A percentile compares a stretch with the other conserved stretches of the same genome.
These are phyloP conservation scores for Ailurus styani DNA, from an alignment of 2,113 vertebrate genomes.

Conservation along the genomic window DNA sequence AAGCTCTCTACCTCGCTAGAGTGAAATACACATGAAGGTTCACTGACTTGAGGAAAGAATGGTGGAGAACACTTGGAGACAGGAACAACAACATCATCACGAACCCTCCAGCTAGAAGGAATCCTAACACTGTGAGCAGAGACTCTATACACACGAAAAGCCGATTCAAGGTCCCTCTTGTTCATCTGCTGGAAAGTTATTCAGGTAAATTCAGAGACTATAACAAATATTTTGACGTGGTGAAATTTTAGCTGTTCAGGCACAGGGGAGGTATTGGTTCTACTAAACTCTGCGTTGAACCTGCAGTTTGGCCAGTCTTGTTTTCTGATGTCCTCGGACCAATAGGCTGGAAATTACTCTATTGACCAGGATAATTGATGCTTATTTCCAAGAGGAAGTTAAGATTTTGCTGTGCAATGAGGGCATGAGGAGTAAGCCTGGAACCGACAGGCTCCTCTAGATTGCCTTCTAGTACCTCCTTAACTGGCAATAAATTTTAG, in stretches of 20 bases:
- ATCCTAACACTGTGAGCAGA: not conserved
- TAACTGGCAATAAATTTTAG: not conserved
- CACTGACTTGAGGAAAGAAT: not conserved
- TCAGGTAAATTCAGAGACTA: not conserved
- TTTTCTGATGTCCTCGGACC: not conserved
- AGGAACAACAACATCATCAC: not conserved
- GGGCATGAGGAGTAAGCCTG: not conserved
- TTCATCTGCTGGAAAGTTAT: not conserved
- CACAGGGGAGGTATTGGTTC: rapidly evolving
- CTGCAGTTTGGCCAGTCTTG: not conserved
- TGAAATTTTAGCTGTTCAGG: not conserved
- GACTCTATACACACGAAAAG: not conserved
- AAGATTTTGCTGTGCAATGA: not conserved
- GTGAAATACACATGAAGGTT: not conserved
- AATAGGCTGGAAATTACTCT: not conserved
- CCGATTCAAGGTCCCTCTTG: not conserved
- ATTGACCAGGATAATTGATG: not conserved
- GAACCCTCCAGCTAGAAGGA: not conserved
- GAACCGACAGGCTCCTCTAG: not conserved
- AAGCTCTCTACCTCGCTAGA: not conserved
- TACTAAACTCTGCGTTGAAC: not conserved
- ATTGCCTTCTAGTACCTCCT: not conserved
- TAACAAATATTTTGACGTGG: not conserved
- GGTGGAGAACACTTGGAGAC: not conserved
- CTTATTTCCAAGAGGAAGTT: not conserved